These are phyloP conservation scores for Tinea pellionella DNA, from an alignment of 2,888 invertebrate genomes.

Conservation along the genomic window DNA sequence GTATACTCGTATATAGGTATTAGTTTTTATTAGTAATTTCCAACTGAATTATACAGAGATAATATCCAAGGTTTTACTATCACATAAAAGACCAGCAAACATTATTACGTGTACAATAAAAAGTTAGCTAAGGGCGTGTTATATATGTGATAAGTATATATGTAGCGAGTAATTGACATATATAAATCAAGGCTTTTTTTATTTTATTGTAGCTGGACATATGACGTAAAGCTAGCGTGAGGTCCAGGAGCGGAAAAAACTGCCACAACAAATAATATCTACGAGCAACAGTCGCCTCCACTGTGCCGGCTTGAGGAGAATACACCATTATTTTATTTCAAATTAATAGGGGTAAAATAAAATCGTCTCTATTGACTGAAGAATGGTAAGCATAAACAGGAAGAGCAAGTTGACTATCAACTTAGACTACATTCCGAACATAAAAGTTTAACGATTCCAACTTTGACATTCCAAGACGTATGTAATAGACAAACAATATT, in stretches of 20 bases:
- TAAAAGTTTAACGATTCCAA: conserved; percentile 15
- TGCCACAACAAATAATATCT: too few relatives aligned
- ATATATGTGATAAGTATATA: too few relatives aligned
- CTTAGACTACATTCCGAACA: conserved; percentile 2
- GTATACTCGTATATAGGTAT: neutral
- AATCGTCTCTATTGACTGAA: neutral
- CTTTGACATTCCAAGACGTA: conserved; percentile 12
- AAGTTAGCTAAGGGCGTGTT: neutral
- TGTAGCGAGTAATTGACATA: neutral
- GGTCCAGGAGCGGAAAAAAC: too few relatives aligned
- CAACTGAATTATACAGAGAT: conserved; percentile 3
- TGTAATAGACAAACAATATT: neutral
- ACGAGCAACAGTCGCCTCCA: too few relatives aligned
- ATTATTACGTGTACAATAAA: conserved; percentile 11
- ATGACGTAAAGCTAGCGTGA: too few relatives aligned
- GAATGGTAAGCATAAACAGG: neutral
- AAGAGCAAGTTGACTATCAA: conserved; percentile 4
- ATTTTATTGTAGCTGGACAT: too few relatives aligned
- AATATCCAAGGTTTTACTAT: conserved; percentile 8
- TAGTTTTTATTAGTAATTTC: conserved; percentile 5
- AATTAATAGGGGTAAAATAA: neutral
- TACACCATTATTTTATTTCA: neutral
- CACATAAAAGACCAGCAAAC: conserved; percentile 8
- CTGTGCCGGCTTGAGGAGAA: too few relatives aligned
- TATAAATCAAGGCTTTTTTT: neutral